These are phyloP conservation scores for Hippolais icterina DNA, from an alignment of 2,113 vertebrate species.

Conservation along the genomic window DNA sequence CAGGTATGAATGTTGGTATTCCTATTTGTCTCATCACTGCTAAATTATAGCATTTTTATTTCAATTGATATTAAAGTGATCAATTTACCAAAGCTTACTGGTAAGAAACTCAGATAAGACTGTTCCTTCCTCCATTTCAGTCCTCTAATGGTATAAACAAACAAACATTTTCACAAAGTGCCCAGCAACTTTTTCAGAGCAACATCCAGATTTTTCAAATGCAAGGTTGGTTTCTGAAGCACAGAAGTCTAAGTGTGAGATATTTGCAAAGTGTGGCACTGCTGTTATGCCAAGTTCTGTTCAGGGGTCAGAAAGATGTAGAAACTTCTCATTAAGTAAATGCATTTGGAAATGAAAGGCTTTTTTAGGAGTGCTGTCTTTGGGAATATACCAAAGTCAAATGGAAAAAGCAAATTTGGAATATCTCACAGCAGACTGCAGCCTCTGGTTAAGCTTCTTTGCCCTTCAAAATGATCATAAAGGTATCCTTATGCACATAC, in stretches of 20 bases:
- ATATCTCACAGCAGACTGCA: background rate
- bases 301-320: background rate
- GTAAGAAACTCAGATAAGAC: constrained; percentile 35
- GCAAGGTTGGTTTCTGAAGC: background rate
- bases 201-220: background rate
- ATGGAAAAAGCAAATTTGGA: background rate
- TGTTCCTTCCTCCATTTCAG: background rate
- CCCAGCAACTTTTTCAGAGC: background rate
- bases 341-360: background rate
- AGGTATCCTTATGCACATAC: background rate
- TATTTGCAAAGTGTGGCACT: background rate
- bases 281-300: background rate
- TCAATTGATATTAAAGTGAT: background rate
- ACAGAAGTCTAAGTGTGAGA: background rate
- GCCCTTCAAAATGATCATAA: background rate
- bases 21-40: background rate
- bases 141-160: background rate
- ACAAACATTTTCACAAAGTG: background rate
- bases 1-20: background rate
- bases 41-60: background rate
- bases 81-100: background rate
- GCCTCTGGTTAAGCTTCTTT: background rate
- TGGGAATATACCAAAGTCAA: background rate
- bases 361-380: background rate
- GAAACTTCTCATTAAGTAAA: background rate